Percentiles rank a stretch among this genome's conserved stretches.
phyloP scores from a whole-genome alignment of 2,113 vertebrate species.

The Tympanuchus pallidicinctus region DNA sequence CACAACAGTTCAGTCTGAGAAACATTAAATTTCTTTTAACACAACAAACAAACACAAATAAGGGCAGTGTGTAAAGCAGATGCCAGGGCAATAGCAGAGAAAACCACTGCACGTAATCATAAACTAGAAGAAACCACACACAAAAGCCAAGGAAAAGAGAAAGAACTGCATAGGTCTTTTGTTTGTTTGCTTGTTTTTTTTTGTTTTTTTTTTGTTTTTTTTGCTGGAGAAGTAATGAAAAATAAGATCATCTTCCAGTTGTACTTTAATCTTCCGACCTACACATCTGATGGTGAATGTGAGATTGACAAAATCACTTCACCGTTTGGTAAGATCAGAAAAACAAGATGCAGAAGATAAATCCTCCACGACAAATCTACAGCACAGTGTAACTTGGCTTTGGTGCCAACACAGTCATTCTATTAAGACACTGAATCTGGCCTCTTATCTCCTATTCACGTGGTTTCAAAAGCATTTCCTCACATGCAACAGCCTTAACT shows the following conservation, averaged over 20 bases:
- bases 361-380: background rate
- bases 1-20: conserved; percentile 52
- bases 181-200: background rate
- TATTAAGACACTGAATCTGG: background rate
- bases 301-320: conserved; percentile 2
- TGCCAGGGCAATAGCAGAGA: conserved; percentile 24
- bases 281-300: background rate
- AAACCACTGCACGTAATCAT: conserved; percentile 31
- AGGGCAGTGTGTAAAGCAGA: background rate
- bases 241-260: background rate
- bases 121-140: conserved; percentile 42
- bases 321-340: conserved; percentile 3
- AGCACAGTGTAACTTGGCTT: background rate
- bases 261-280: background rate
- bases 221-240: background rate
- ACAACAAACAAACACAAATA: conserved; percentile 62
- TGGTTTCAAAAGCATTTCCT: background rate
- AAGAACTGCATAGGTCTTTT: background rate
- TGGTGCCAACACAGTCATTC: fast-evolving
- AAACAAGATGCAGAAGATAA: conserved; percentile 1
- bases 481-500: background rate
- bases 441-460: background rate
- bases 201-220: background rate
- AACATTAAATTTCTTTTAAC: conserved; percentile 42
- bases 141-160: background rate